Conservation (phyloP, 2,797 vertebrate species). For the Tamandua tetradactyla region DNA sequence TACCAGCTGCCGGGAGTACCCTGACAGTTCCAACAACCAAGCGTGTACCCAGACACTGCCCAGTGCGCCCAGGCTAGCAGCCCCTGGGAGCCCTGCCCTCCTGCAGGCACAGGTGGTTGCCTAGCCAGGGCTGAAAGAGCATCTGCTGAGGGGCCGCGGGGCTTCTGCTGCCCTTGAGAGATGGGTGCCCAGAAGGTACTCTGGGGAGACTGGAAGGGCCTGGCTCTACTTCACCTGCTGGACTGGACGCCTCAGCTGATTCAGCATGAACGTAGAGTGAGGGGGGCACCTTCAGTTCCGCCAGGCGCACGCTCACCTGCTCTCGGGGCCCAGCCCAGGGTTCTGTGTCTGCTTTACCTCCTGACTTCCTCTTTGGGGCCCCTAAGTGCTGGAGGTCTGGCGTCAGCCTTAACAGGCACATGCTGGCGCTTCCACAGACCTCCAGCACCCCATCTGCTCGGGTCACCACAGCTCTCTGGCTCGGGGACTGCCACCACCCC, state of each 20-base stretch:
- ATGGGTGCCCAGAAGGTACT: not conserved
- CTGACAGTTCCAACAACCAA: too few species aligned
- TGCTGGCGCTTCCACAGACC: not conserved
- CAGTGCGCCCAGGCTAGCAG: too few species aligned
- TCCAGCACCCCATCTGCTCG: not conserved
- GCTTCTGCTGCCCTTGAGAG: too few species aligned
- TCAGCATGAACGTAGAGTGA: not conserved
- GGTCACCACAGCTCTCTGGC: accelerated
- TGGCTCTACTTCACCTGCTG: accelerated
- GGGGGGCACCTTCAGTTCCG: not conserved
- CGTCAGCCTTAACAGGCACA: accelerated
- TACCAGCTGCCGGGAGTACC: too few species aligned
- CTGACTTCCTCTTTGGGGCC: not conserved
- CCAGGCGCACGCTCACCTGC: accelerated
- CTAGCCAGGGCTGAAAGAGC: too few species aligned
- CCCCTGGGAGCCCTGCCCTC: too few species aligned
- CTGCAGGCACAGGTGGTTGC: too few species aligned
- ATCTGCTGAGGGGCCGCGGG: too few species aligned
- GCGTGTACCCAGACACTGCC: too few species aligned
- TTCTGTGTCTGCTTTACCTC: too few species aligned
- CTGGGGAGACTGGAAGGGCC: not conserved
- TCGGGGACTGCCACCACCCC: not conserved
- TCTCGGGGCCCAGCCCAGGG: not conserved
- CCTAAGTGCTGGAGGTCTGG: accelerated
- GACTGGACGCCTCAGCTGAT: accelerated